These are phyloP conservation scores for Sminthopsis crassicaudata DNA, from an alignment of 2,113 vertebrate species.

Conservation along the genomic window DNA sequence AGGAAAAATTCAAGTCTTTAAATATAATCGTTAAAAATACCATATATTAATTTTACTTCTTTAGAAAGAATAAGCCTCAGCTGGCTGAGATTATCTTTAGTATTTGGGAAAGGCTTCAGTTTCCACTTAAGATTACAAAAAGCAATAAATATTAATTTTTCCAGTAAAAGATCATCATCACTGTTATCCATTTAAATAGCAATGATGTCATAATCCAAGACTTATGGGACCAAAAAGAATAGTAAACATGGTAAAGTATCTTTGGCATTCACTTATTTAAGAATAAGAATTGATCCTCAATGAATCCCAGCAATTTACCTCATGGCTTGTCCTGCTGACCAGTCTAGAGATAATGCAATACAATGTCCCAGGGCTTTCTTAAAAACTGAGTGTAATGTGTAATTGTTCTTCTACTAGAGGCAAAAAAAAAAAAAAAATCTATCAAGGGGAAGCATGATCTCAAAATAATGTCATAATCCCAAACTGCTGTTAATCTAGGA, in stretches of 20 bases:
- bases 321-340: constrained; percentile 91
- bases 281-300: neutral
- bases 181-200: neutral
- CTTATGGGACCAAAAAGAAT: neutral
- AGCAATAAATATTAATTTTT: neutral
- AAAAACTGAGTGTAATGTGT: constrained; percentile 83
- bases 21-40: neutral
- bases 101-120: neutral
- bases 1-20: neutral
- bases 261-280: neutral
- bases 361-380: constrained; percentile 85
- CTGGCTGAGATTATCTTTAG: neutral
- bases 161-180: neutral
- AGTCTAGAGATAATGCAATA: constrained; percentile 94
- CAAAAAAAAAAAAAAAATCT: constrained; percentile 19
- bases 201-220: neutral
- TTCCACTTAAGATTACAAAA: neutral
- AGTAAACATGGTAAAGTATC: neutral
- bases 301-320: constrained; percentile 81
- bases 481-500: neutral
- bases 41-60: neutral
- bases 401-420: constrained; percentile 88
- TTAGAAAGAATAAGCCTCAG: neutral
- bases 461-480: fast-evolving
- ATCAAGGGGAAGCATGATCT: constrained; percentile 12